Evolutionary conservation across 2,797 vertebrate genomes (phyloP).

Genomic region (Cyclopterus lumpus): DNA sequence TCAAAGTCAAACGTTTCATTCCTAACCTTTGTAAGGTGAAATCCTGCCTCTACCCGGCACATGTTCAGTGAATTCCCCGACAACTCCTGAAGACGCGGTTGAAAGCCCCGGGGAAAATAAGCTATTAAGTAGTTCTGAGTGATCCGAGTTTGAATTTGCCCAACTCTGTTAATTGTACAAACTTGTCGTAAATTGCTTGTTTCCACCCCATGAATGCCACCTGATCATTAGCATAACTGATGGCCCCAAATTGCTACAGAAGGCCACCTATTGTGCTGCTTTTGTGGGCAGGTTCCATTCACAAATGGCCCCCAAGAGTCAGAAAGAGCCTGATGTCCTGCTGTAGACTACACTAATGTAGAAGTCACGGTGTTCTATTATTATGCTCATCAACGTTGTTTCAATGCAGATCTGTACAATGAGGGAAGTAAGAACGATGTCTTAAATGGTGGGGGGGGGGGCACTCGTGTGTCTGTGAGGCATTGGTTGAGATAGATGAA

Average conservation of each 20-base stretch:
- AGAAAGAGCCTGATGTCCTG: background rate
- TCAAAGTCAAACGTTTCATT: background rate
- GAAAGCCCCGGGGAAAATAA: background rate
- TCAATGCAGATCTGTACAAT: background rate
- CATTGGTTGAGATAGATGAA: too few relatives aligned
- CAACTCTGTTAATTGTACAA: conserved; percentile 3
- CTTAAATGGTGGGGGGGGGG: background rate
- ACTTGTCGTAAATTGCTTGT: background rate
- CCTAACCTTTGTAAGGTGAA: background rate
- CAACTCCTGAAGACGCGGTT: background rate
- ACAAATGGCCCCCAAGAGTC: background rate
- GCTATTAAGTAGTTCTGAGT: background rate
- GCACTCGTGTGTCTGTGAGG: too few relatives aligned
- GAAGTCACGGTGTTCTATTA: background rate
- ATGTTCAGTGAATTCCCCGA: background rate
- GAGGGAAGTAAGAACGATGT: background rate
- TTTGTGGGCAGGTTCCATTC: background rate
- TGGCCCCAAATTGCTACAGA: background rate
- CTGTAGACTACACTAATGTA: background rate
- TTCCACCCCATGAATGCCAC: background rate
- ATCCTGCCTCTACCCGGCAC: too few relatives aligned
- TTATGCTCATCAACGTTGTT: background rate
- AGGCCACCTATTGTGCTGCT: background rate
- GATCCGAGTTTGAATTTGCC: background rate
- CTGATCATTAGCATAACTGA: background rate